Base-by-base conservation (phyloP, 1,140 invertebrate species). In the Aphaenogaster floridana region DNA sequence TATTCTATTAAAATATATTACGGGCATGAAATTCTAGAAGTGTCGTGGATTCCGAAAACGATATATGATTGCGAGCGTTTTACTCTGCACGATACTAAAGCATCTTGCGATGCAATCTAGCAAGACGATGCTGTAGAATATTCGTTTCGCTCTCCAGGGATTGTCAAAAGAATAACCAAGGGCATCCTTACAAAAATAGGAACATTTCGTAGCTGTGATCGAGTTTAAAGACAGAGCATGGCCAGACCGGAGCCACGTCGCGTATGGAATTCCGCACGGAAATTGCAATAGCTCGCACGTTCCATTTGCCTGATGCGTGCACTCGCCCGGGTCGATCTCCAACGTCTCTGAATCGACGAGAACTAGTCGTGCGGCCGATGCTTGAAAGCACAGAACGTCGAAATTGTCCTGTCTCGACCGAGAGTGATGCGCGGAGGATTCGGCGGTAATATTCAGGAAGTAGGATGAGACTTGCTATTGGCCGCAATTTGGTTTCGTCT, bases 401-500 rank as follows among this genome's bases (percentile, higher is more conserved):
- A 80, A 80, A 88, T 90, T 66, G 71, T 87, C 68, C 61, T 57
- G 21, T 45, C 13, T 80, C 36, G 76, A 45, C 21, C 50, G 54
- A 15, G 13, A 79, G 50, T 69, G 34, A 72, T 68, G 79, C 52
- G 36, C n/a, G 48, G 48, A 77, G 64, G 39, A 91, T 86, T 83
- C 63, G 74, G 36, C 54, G 39, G 59, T 91, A 91, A 89, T 91
- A 91, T 89, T 78, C 85, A 83, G 69, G 48, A 72, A 85, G 36
- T 57, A 54, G 78, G 9, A 81, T 34, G 66, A 66, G 63, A 88
- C 72, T 79, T 48, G 86, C 28, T 63, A 42, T 57, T 57, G 86
- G 78, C 68, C 84, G 87, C 87, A 92, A 91, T 92, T 92, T 92
- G 86, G 86, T 89, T 88, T 69, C 69, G 64, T 86, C 86, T 93